Base-by-base conservation (phyloP, 2,888 invertebrate genomes). In the Scrobipalpa atriplicella region DNA sequence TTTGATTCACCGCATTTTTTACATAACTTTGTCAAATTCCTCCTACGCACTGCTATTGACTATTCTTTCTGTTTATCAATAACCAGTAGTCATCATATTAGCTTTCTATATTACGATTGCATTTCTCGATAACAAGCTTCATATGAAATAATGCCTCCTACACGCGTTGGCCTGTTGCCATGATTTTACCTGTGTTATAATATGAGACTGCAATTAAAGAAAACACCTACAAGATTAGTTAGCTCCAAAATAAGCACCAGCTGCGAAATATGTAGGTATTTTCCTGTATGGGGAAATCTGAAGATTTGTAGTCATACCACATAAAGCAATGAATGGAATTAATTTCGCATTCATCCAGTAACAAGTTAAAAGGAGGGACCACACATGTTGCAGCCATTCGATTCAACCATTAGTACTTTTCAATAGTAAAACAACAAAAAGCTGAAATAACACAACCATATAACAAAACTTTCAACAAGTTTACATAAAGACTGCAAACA, bases 401-500 rank as follows among this genome's bases (percentile, higher is more conserved):
- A 29, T 47, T 47, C 47, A 19, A 21, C 21, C 2, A 56, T 13
- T n/a, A 56, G 1, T 29, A 9, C 13, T 11, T 21, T 21, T 21
- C 21, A 10, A 8, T 47, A 13, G 11, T 21, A 56, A 21, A 13
- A 56, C 13, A 21, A 19, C 54, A 21, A 21, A 56, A 9, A 29
- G 16, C 54, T 56, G 2, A 21, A 21, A 3, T 56, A 13, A 29
- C 21, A 18, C 39, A 62, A 62, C 43, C 19, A 41, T 43, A 62
- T 29, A 29, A 29, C 29, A 43, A 11, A 41, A 10, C n/a, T 9
- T 38, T 11, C 56, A 29, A 3, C n/a, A n/a, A 21, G 43, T 62
- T 62, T 62, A n/a, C 41, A 62, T 6, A 11, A 62, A 62, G 29
- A 54, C 19, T 54, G 13, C n/a, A 56, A 56, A 21, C 29, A 58